Evolutionary conservation across 1,140 invertebrate genomes (phyloP).

Genomic region (Lepeophtheirus salmonis): DNA sequence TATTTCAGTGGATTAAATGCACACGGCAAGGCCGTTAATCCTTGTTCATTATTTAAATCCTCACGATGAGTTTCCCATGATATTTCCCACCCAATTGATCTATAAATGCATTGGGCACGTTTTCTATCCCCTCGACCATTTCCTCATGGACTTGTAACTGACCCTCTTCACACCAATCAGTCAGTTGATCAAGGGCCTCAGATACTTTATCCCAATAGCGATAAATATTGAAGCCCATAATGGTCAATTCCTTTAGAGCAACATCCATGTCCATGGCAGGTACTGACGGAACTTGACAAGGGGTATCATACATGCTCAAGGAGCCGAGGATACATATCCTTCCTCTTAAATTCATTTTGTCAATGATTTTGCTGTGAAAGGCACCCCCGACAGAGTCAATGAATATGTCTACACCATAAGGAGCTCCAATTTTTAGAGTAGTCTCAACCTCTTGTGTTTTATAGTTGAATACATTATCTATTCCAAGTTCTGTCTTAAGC

Average conservation of each 20-base stretch:
- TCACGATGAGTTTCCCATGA: conserved; percentile 41
- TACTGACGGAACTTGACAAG: background rate
- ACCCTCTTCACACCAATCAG: conserved; percentile 24
- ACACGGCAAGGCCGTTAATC: too few relatives aligned
- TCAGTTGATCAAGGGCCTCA: conserved; percentile 6
- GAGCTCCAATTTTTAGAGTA: conserved; percentile 40
- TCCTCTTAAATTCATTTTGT: background rate
- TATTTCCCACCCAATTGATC: conserved; percentile 40
- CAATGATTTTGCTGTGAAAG: conserved; percentile 4
- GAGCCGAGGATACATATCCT: background rate
- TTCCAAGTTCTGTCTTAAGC: conserved; percentile 41
- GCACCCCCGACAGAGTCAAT: conserved; percentile 12
- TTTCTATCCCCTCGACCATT: conserved; percentile 41
- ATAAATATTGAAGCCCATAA: conserved; percentile 14
- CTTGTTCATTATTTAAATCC: too few relatives aligned
- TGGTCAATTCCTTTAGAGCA: conserved; percentile 11
- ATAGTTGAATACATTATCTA: conserved; percentile 49
- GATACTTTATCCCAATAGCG: background rate
- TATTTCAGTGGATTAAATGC: too few relatives aligned
- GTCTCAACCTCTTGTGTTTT: conserved; percentile 37
- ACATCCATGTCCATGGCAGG: conserved; percentile 1
- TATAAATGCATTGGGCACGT: conserved; percentile 40
- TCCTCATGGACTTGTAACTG: conserved; percentile 41
- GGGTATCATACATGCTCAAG: conserved; percentile 1
- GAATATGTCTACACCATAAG: conserved; percentile 31